Evolutionary conservation across 2,888 invertebrate genomes (phyloP), one percentile per base, ranked within the genome.

Genomic region (Punctoribates punctum): DNA sequence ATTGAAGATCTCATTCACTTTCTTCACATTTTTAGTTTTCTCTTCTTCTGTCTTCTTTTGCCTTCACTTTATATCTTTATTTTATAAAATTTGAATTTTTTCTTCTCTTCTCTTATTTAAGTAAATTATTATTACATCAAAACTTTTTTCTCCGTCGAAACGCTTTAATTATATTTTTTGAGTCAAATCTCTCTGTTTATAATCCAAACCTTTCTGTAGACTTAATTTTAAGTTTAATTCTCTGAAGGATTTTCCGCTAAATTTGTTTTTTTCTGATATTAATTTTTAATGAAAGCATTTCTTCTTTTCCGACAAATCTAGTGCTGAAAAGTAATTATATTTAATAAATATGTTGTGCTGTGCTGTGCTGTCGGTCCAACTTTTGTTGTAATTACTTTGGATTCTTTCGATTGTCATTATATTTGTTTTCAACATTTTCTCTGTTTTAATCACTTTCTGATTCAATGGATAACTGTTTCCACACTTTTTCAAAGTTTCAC

Each of bases 1-100:
- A 72, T 72, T 72, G 38, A 38, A 62, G 27, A 67, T 38, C 65
- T 67, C 65, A 67, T 67, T 67, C 65, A 67, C 65, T 67, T 67
- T 67, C 34, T 11, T 38, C 3, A 34, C n/a, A 62, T 27, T 27
- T 9, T 62, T 57, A 15, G 0, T 60, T 29, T 60, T 60, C 15
- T 34, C 3, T 11, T 11, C 8, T 57, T 57, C 20, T 57, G 13
- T 25, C 25, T 57, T 57, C 9, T 25, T 6, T 13, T n/a, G n/a
- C n/a, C n/a, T n/a, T 57, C n/a, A 57, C n/a, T 51, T 51, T 51
- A 42, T 42, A 42, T 42, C 51, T 51, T n/a, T 51, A 51, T 51
- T 51, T 20, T 51, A 17, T 11, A 51, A 51, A 51, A 51, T 60
- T 60, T 13, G 13, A 23, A 6, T 23, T 25, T 23, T 57, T 57